Base-by-base conservation (phyloP, 2,113 vertebrate species). In the Cygnus atratus region DNA sequence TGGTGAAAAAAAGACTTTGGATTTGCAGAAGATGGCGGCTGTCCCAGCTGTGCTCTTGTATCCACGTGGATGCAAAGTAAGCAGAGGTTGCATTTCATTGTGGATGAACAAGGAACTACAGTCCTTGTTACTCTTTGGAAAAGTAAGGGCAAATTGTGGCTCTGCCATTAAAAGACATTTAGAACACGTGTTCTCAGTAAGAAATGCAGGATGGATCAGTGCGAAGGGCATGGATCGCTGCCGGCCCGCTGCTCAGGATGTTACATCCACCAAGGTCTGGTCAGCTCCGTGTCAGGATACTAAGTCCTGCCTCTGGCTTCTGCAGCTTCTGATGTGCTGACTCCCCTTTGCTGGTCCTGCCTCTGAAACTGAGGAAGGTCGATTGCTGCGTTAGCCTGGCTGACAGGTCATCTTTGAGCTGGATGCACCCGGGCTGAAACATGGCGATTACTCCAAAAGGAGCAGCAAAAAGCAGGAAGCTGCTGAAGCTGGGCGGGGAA, bases 281-380 rank as follows among this genome's bases (percentile, higher is more conserved):
- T n/a, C 3, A 0, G 48, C 54, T 48, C 25, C 13, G 25, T 44
- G 3, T 35, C 5, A 48, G 41, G 39, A 72, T 21, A 1, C 8
- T 3, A 0, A 0, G 0, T 61, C 41, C 50, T 2, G 2, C 54
- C 50, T 58, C 29, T 33, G 29, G 29, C n/a, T 35, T 41, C 16
- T 46, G 39, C 48, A 52, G 29, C 6, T 88, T 62, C 29, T 58
- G 65, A 13, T 46, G 46, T 31, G 8, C 33, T 48, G 7, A 65
- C 48, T 55, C 7, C 61, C 48, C 72, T 52, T 33, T 0, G 1
- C 61, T 77, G 22, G 41, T 46, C n/a, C 44, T 58, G 15, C 10
- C 26, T 71, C 72, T 7, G 39, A 55, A 55, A 10, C 28, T 24
- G 8, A 2, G 29, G 31, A 57, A 24, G 31, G 55, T 44, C 28